phyloP scores from a whole-genome alignment of 2,113 vertebrate genomes.

The Calyptommatus sinebrachiatus region DNA sequence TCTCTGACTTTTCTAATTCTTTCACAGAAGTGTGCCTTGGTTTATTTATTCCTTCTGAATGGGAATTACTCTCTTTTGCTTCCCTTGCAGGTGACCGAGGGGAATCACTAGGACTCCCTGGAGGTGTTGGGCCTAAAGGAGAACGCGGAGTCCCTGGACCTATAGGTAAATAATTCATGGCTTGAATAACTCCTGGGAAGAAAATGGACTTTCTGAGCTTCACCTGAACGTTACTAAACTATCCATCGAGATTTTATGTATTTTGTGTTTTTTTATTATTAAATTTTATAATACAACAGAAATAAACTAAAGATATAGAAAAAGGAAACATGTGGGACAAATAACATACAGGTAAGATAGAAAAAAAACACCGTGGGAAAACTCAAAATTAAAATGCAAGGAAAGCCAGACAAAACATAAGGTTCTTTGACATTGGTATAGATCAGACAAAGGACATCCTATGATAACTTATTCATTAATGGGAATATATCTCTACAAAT shows the following conservation, averaged over 20 bases:
- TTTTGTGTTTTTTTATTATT: slow-evolving; percentile 7
- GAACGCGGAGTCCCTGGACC: slow-evolving; percentile 75
- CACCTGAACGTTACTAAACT: background rate
- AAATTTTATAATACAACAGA: too few relatives aligned
- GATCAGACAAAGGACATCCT: too few relatives aligned
- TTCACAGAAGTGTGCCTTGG: background rate
- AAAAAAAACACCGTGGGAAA: too few relatives aligned
- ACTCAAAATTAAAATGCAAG: too few relatives aligned
- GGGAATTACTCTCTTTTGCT: background rate
- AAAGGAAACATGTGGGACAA: too few relatives aligned
- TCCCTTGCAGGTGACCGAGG: slow-evolving; percentile 78
- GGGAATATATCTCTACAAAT: too few relatives aligned
- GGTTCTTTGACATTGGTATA: too few relatives aligned
- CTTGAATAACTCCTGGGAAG: background rate
- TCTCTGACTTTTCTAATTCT: background rate
- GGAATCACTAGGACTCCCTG: slow-evolving; percentile 69
- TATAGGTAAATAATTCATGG: slow-evolving; percentile 70
- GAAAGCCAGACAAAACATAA: too few relatives aligned
- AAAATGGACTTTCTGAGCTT: background rate
- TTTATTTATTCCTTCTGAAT: background rate
- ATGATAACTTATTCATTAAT: too few relatives aligned
- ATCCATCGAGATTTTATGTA: background rate
- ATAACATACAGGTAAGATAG: too few relatives aligned
- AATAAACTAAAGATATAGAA: too few relatives aligned
- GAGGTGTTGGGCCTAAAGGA: slow-evolving; percentile 80